These are phyloP conservation scores for Zygothrica quintamaculata DNA, from an alignment of 2,888 invertebrate species.

Conservation along the genomic window DNA sequence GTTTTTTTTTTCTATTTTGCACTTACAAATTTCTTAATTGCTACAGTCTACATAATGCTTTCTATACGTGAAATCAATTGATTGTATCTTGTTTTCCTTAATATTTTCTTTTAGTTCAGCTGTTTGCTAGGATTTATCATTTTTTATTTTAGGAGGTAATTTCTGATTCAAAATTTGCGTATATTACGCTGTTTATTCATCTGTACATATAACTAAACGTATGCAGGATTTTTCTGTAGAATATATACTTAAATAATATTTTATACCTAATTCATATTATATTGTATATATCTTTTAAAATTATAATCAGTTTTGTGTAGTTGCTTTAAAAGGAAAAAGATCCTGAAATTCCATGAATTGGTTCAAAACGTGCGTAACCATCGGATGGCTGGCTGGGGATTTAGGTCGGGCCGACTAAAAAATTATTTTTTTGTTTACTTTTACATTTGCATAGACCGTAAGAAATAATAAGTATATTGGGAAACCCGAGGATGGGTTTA, in stretches of 20 bases:
- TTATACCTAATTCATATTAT: slow-evolving; percentile 62
- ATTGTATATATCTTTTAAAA: slow-evolving; percentile 55
- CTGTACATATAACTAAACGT: slow-evolving; percentile 25
- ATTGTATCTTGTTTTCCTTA: slow-evolving; percentile 45
- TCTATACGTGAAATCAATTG: slow-evolving; percentile 66
- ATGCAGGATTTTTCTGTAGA: slow-evolving; percentile 37
- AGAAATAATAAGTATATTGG: slow-evolving; percentile 32
- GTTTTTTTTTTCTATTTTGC: slow-evolving; percentile 42
- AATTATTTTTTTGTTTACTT: slow-evolving; percentile 23
- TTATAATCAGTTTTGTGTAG: slow-evolving; percentile 60
- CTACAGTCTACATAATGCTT: slow-evolving; percentile 55
- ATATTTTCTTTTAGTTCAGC: slow-evolving; percentile 26
- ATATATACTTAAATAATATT: slow-evolving; percentile 66
- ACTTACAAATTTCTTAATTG: slow-evolving; percentile 68
- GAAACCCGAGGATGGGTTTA: slow-evolving; percentile 19
- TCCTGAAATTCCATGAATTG: slow-evolving; percentile 56
- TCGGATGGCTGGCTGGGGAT: slow-evolving; percentile 21
- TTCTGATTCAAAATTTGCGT: slow-evolving; percentile 22
- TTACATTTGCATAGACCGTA: slow-evolving; percentile 41
- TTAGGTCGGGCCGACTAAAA: slow-evolving; percentile 20
- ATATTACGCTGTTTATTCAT: slow-evolving; percentile 13
- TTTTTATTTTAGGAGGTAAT: slow-evolving; percentile 26
- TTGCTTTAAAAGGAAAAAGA: slow-evolving; percentile 49
- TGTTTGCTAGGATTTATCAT: slow-evolving; percentile 43
- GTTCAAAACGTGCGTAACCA: slow-evolving; percentile 31